These are phyloP conservation scores for Tipula vernalis DNA, from an alignment of 2,888 invertebrate species.

Conservation along the genomic window DNA sequence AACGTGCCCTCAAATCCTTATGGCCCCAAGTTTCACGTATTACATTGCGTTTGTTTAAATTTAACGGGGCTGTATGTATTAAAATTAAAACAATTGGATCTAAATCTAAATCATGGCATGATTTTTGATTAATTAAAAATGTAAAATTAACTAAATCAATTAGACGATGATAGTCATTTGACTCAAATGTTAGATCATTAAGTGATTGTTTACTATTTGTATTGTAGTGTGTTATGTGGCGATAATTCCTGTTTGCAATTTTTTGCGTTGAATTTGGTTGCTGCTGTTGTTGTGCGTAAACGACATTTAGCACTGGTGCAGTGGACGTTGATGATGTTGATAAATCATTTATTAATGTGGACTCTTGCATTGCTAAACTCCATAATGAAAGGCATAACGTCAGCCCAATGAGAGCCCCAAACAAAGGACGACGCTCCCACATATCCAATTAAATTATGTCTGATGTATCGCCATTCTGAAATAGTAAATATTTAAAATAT, in stretches of 20 bases:
- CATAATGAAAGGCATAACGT: slow-evolving; percentile 33
- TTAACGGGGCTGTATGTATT: slow-evolving; percentile 54
- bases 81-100: slow-evolving; percentile 47
- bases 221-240: slow-evolving; percentile 15
- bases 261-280: slow-evolving; percentile 13
- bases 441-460: slow-evolving; percentile 20
- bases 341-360: slow-evolving; percentile 20
- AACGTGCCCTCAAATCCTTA: slow-evolving; percentile 38
- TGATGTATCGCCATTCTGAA: slow-evolving; percentile 9
- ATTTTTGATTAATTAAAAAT: slow-evolving; percentile 46
- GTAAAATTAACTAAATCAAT: slow-evolving; percentile 48
- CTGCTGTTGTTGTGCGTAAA: slow-evolving; percentile 17
- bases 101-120: slow-evolving; percentile 36
- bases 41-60: slow-evolving; percentile 47
- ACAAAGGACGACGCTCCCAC: slow-evolving; percentile 33
- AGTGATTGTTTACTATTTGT: slow-evolving; percentile 13
- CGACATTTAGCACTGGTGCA: neutral
- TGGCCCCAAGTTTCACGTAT: slow-evolving; percentile 67
- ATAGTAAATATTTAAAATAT: neutral
- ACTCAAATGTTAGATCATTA: slow-evolving; percentile 12
- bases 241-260: neutral
- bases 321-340: slow-evolving; percentile 10
- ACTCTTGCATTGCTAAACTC: slow-evolving; percentile 32
- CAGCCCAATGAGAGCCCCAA: slow-evolving; percentile 30
- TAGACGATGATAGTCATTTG: slow-evolving; percentile 32